Evolutionary conservation across 2,113 vertebrate species (phyloP), one percentile per base, ranked within the genome.

Genomic region (Entelurus aequoreus): DNA sequence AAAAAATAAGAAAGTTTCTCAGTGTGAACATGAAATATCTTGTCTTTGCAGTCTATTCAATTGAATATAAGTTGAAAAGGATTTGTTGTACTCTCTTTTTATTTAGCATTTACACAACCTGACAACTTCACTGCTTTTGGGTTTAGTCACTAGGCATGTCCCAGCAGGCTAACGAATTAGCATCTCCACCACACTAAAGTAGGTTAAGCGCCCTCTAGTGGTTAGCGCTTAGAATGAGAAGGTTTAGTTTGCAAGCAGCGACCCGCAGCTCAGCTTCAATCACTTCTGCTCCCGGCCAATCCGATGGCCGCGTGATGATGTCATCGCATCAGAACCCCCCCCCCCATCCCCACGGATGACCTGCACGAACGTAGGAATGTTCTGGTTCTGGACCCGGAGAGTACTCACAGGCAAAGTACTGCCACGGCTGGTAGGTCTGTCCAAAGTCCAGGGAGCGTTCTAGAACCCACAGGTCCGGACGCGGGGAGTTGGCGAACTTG

Each of bases 401-500:
- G 48, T 50, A 96, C 97, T 97, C 75, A 99, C 97, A 98, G 71
- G 97, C 94, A 12, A 99, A 99, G 78, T 89, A 99, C 88, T 99
- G 95, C 97, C 97, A 99, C 0, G 96, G 95, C 48, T 91, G 89
- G 13, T 97, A 98, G 35, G 92, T 95, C 60, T 80, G 89, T 65
- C 96, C 97, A 0, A 92, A 97, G 86, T 99, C 93, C 0, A 90
- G 84, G 0, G 96, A 98, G 38, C 93, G 82, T 76, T 99, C 97
- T 74, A 99, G 86, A 55, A 98, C 97, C 97, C 97, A 99, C 13
- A 99, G 93, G 80, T 99, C 97, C 0, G 97, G 97, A 51, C 97
- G 91, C 4, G 97, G 97, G 5, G 97, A 94, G 83, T 99, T 99
- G 59, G 97, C 97, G 6, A 99, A 99, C 86, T 99, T 99, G 81